phyloP scores from a whole-genome alignment of 1,140 invertebrate genomes.

The Hylaeus volcanicus region DNA sequence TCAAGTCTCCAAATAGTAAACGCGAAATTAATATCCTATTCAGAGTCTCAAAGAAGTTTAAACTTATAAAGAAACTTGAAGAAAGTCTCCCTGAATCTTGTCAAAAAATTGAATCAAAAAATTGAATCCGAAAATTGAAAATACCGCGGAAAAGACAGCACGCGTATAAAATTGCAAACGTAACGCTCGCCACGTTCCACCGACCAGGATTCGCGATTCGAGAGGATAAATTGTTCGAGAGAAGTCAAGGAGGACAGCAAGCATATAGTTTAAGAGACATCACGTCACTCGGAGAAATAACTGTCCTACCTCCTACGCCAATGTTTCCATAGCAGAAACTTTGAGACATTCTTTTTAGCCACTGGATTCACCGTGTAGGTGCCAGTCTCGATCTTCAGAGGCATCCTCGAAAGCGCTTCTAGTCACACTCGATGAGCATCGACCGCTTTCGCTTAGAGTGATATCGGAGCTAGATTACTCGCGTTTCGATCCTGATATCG shows the following conservation, averaged over 20 bases:
- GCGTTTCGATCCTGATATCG: conserved; percentile 13
- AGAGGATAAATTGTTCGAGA: background rate
- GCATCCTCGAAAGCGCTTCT: conserved; percentile 66
- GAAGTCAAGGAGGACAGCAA: background rate
- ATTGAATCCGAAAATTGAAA: too few species aligned
- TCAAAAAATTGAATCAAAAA: too few species aligned
- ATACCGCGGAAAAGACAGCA: too few species aligned
- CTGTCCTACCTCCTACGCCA: conserved; percentile 76
- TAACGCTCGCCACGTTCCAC: too few species aligned
- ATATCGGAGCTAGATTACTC: conserved; percentile 30
- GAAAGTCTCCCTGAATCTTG: too few species aligned
- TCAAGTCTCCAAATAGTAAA: too few species aligned
- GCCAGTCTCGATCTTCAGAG: conserved; percentile 77
- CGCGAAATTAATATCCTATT: too few species aligned
- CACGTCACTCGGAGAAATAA: background rate
- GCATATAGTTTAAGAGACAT: too few species aligned
- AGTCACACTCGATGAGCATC: conserved; percentile 18
- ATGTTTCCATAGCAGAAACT: conserved; percentile 77
- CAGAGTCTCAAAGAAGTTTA: too few species aligned
- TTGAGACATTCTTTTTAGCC: conserved; percentile 72
- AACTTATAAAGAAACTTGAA: too few species aligned
- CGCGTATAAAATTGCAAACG: too few species aligned
- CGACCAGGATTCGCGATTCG: too few species aligned
- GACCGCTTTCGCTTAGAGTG: conserved; percentile 11
- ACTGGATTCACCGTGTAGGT: conserved; percentile 77